Conservation (phyloP, 2,888 invertebrate genomes). For the Lochmaea capreae region DNA sequence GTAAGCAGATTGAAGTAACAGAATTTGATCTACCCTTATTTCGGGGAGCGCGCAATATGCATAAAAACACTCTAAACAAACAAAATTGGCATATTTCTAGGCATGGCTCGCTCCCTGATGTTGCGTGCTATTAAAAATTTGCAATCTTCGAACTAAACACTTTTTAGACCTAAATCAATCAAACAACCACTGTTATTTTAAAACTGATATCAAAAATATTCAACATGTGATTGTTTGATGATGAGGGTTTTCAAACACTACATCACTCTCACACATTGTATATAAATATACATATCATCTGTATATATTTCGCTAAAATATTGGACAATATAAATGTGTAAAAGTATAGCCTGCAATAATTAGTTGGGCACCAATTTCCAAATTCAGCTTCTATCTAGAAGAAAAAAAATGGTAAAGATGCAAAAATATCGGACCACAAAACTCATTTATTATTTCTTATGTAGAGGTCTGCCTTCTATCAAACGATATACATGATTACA, state of each 20-base stretch:
- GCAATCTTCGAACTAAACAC: conserved; percentile 8
- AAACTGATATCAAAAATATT: not conserved
- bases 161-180: not conserved
- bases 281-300: conserved; percentile 7
- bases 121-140: conserved; percentile 34
- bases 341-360: not conserved
- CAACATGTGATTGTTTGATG: not conserved
- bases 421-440: not conserved
- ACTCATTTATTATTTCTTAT: conserved; percentile 46
- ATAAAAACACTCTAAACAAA: conserved; percentile 33
- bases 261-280: conserved; percentile 6
- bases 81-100: conserved; percentile 45
- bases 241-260: not conserved
- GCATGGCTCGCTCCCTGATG: conserved; percentile 60
- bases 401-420: not conserved
- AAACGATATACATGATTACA: conserved; percentile 93
- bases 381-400: not conserved
- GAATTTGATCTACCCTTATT: conserved; percentile 24
- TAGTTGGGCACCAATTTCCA: not conserved
- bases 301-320: conserved; percentile 8
- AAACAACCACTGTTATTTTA: not conserved
- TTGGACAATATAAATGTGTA: not conserved
- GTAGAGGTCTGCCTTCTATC: conserved; percentile 84
- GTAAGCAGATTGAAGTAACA: conserved; percentile 69
- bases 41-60: conserved; percentile 31